Conservation (phyloP, 2,888 invertebrate genomes). For the Pyrrhia umbra region DNA sequence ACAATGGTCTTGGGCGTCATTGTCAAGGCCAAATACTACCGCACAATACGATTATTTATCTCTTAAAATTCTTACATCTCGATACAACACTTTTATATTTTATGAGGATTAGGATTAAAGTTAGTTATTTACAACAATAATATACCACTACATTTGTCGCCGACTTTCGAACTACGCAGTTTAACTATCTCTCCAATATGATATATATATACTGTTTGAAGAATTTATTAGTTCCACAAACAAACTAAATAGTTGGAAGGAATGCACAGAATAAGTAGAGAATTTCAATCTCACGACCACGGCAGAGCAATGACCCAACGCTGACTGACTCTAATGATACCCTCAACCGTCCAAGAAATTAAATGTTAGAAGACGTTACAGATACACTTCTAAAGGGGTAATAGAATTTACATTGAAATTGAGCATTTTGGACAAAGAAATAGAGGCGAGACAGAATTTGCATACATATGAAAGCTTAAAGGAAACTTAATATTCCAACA, state of each 20-base stretch:
- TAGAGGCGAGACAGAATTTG: slow-evolving; percentile 32
- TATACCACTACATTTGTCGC: not conserved
- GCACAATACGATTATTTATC: not conserved
- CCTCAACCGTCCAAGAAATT: slow-evolving; percentile 4
- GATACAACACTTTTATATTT: slow-evolving; percentile 9
- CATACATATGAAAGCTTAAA: slow-evolving; percentile 48
- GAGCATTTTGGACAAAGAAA: slow-evolving; percentile 33
- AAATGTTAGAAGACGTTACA: slow-evolving; percentile 12
- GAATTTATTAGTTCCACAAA: slow-evolving; percentile 13
- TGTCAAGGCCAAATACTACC: slow-evolving; percentile 26
- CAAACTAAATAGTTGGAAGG: slow-evolving; percentile 6
- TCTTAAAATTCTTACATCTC: not conserved
- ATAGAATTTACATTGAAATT: slow-evolving; percentile 41
- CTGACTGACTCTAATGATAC: slow-evolving; percentile 27
- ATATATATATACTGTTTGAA: not conserved
- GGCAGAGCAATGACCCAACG: slow-evolving; percentile 31
- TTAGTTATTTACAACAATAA: too few relatives aligned
- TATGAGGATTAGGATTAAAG: too few relatives aligned
- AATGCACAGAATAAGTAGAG: slow-evolving; percentile 14
- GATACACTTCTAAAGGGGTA: slow-evolving; percentile 8
- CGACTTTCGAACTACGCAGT: not conserved
- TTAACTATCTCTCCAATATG: slow-evolving; percentile 1
- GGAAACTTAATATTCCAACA: slow-evolving; percentile 37
- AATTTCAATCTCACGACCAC: slow-evolving; percentile 25
- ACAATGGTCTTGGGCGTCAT: slow-evolving; percentile 16